phyloP scores from a whole-genome alignment of 2,888 invertebrate species.

The Drosophila monieri region DNA sequence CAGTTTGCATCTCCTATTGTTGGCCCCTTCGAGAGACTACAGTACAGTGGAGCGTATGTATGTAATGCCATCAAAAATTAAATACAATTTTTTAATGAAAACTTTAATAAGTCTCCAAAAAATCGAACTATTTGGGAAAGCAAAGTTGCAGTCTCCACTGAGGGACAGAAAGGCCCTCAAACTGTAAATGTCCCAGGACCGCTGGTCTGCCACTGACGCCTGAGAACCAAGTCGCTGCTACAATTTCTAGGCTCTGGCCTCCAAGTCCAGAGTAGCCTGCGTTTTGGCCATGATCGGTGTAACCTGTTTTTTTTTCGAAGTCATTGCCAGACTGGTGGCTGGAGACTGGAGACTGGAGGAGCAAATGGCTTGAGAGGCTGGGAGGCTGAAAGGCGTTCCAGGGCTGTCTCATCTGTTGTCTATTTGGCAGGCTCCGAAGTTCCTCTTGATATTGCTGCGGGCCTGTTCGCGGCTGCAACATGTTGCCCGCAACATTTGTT shows the following conservation, averaged over 20 bases:
- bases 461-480: constrained; percentile 76
- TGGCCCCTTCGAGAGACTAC: constrained; percentile 21
- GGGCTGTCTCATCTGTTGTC: constrained; percentile 74
- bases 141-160: constrained; percentile 14
- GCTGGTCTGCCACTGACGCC: constrained; percentile 30
- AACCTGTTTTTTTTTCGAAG: constrained; percentile 24
- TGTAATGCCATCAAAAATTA: not conserved
- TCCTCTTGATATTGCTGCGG: constrained; percentile 50
- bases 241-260: constrained; percentile 32
- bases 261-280: constrained; percentile 13
- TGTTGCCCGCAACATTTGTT: constrained; percentile 73
- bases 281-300: constrained; percentile 13
- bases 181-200: constrained; percentile 62
- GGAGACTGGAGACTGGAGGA: not conserved
- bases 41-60: constrained; percentile 11
- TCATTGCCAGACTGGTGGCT: not conserved
- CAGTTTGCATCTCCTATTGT: constrained; percentile 47
- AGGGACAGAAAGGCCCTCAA: constrained; percentile 22
- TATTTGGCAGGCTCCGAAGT: constrained; percentile 57
- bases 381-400: constrained; percentile 66
- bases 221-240: constrained; percentile 41
- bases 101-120: no score
- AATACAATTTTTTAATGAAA: not conserved
- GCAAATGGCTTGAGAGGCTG: constrained; percentile 26
- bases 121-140: no score